Base-by-base conservation (phyloP, 2,797 vertebrate species). In the Anomalospiza imberbis region DNA sequence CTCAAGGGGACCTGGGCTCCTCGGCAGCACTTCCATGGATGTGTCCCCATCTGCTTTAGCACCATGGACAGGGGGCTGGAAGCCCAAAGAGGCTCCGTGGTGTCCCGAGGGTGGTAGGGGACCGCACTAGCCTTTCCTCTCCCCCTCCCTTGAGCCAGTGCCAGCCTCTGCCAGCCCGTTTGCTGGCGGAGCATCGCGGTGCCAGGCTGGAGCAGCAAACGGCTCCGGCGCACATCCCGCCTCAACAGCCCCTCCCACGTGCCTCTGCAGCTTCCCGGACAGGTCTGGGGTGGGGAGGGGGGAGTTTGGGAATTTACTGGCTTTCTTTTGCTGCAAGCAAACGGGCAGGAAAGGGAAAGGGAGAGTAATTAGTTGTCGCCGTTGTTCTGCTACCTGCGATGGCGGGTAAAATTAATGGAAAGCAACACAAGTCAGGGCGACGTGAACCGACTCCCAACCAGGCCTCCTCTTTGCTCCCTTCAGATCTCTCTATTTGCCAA, bases 381-480 rank as follows among this genome's bases (percentile, higher is more conserved):
- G n/a, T 70, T 47, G 78, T 88, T 92, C 85, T 72, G 87, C 95
- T 91, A 79, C 94, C 95, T 94, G 94, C 55, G 78, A 93, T 57
- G 91, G 76, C 3, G 78, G 70, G 38, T 22, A 47, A 77, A 96
- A 96, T 95, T 93, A 96, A 96, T 95, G 94, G 94, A 34, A 91
- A 85, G 91, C 93, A 95, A 48, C 94, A 97, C 92, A 95, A 96
- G 91, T 77, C 81, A 6, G 76, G 92, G 89, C 85, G 81, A 97
- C 93, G 94, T 97, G 96, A 96, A 96, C 51, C 5, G 95, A 96
- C 91, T 97, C 91, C 25, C 91, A 97, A 97, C 88, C 89, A 93
- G 77, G 60, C 75, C 85, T 76, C 88, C 94, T 93, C 92, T 91
- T 91, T 82, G 88, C 93, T 93, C 78, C 11, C 93, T 66, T 96